phyloP scores from a whole-genome alignment of 2,888 invertebrate species.

The Plebejus anna region DNA sequence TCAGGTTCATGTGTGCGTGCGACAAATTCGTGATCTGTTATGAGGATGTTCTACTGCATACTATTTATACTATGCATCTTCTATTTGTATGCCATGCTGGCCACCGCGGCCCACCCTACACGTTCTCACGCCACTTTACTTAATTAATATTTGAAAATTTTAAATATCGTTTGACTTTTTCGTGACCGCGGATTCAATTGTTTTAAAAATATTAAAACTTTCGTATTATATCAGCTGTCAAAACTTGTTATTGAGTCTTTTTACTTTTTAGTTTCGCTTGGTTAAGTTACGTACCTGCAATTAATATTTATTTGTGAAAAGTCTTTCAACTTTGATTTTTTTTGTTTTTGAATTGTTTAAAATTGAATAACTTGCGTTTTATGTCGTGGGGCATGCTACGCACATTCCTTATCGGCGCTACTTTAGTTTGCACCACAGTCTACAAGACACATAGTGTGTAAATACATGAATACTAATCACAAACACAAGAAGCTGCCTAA shows the following conservation, averaged over 20 bases:
- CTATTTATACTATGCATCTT: constrained; percentile 32
- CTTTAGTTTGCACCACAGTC: background rate
- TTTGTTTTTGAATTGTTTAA: background rate
- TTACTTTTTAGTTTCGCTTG: too few species aligned
- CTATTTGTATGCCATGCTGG: constrained; percentile 50
- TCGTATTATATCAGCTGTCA: too few species aligned
- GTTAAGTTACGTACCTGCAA: too few species aligned
- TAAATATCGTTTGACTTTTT: constrained; percentile 18
- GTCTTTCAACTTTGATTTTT: background rate
- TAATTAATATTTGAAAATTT: constrained; percentile 64
- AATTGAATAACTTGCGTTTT: background rate
- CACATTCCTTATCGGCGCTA: background rate
- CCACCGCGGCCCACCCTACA: constrained; percentile 58
- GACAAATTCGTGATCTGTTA: background rate
- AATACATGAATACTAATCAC: background rate
- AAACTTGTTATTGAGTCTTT: background rate
- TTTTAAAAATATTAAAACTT: background rate
- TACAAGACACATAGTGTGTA: background rate
- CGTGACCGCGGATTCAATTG: constrained; percentile 23
- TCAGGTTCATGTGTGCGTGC: background rate
- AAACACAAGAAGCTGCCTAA: background rate
- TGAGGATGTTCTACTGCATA: background rate
- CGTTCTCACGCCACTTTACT: constrained; percentile 71
- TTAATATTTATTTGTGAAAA: too few species aligned
- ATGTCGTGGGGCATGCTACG: background rate